Evolutionary conservation across 2,888 invertebrate species (phyloP).

Genomic region (Diarsia brunnea): DNA sequence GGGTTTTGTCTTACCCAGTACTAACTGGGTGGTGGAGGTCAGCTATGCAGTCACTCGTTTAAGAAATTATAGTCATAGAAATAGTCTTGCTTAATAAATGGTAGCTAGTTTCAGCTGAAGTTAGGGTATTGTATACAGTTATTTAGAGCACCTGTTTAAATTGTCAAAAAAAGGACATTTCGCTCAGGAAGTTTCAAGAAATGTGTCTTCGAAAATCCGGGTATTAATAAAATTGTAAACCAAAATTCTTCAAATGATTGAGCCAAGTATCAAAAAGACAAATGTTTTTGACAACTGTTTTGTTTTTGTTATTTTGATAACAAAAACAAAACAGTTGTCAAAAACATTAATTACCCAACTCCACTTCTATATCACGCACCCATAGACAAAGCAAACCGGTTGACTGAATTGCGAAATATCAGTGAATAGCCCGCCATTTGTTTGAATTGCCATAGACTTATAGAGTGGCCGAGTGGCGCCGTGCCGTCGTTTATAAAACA

Average conservation of each 20-base stretch:
- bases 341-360: slow-evolving; percentile 44
- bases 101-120: not conserved
- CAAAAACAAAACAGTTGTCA: slow-evolving; percentile 38
- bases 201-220: not conserved
- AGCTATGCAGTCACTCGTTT: not conserved
- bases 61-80: not conserved
- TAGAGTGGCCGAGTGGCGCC: slow-evolving; percentile 78
- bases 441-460: slow-evolving; percentile 77
- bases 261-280: not conserved
- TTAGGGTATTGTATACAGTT: not conserved
- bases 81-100: not conserved
- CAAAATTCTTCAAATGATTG: not conserved
- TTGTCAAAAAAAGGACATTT: not conserved
- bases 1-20: not conserved
- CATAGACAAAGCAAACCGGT: slow-evolving; percentile 54
- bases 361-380: slow-evolving; percentile 41
- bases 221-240: too few relatives aligned
- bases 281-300: too few relatives aligned
- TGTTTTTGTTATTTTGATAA: too few relatives aligned
- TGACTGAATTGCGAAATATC: slow-evolving; percentile 63
- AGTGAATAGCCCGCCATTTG: slow-evolving; percentile 74
- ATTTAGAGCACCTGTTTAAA: not conserved
- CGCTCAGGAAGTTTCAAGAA: not conserved
- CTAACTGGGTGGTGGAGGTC: not conserved
- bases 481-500: slow-evolving; percentile 83